Base-by-base conservation (phyloP, 1,140 invertebrate species). In the Andrena cerasifolii region DNA sequence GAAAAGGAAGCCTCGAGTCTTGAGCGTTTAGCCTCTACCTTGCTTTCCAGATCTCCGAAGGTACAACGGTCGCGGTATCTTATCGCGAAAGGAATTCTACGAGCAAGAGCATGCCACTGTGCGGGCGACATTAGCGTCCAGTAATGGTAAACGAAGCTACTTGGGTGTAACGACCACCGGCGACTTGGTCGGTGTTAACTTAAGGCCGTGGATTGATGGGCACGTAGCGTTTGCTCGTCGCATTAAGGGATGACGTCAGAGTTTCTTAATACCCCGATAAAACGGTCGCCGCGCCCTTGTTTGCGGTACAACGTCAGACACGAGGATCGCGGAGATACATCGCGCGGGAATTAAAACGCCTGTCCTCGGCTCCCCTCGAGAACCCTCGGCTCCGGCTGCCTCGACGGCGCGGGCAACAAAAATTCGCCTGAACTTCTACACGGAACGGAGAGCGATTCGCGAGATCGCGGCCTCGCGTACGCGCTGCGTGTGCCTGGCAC, bases 401-500 rank as follows among this genome's bases (percentile, higher is more conserved):
- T n/a, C n/a, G n/a, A n/a, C n/a, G n/a, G n/a, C n/a, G n/a, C n/a
- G n/a, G n/a, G n/a, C n/a, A n/a, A n/a, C n/a, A n/a, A n/a, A n/a
- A n/a, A n/a, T n/a, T n/a, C n/a, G n/a, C n/a, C n/a, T n/a, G n/a
- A n/a, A n/a, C n/a, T 47, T 33, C 33, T 47, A 47, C 8, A 8
- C 36, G 24, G 68, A 51, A 54, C 24, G 40, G 18, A 21, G 62
- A 59, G n/a, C 28, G 67, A 73, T 79, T 49, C 31, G 21, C 47
- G 36, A 53, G 76, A 82, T 75, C 56, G 59, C 26, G 1, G 36
- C 33, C n/a, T 10, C 40, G 16, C 14, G 47, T 1, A 45, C 54
- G 31, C 76, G 43, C 4, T 36, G 56, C 63, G 49, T 74, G 33
- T 61, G 61, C 36, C 18, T 86, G 87, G 86, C 86, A 87, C 56